Base-by-base conservation (phyloP, 2,797 vertebrate genomes). In the Scyliorhinus canicula region DNA sequence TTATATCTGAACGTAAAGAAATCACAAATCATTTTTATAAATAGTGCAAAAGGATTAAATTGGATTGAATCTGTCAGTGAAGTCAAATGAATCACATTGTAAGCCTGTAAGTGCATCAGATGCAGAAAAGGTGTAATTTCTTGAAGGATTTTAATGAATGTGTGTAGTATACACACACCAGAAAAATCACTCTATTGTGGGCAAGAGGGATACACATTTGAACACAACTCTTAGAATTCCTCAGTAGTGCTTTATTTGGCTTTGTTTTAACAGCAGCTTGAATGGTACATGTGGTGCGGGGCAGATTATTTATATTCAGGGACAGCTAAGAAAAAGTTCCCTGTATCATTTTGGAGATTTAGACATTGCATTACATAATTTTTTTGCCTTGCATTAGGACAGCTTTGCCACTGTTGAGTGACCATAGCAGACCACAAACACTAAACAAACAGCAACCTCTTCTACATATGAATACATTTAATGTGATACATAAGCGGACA, bases 271-370 rank as follows among this genome's bases (percentile, higher is more conserved):
- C 47, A 94, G 50, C 67, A 52, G 63, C 91, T 94, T 94, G 26
- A 94, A 71, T 71, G 93, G 93, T 94, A 47, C 28, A 12, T 50
- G 67, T 74, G 88, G 21, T 94, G 93, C 50, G 67, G 47, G 71
- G 67, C 28, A 52, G 67, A 74, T 71, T 93, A 93, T 93, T 93
- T 93, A 93, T 93, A 93, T 93, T 74, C 44, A 50, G 93, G 93
- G 67, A 94, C 28, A 94, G 31, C 11, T 50, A 52, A 31, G 67
- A 94, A 63, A 67, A 65, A 7, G 65, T 74, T 69, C 67, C 60
- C 21, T 74, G 47, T 31, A 55, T 71, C 26, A 47, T 93, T 93
- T 93, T 44, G 50, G 44, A 69, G 67, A 47, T 71, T 93, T 47
- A 93, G 67, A 71, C 44, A 93, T 7, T 31, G 47, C 67, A 71